Evolutionary conservation across 2,797 vertebrate genomes (phyloP), one percentile per base, ranked within the genome.

Genomic region (Chromis chromis): DNA sequence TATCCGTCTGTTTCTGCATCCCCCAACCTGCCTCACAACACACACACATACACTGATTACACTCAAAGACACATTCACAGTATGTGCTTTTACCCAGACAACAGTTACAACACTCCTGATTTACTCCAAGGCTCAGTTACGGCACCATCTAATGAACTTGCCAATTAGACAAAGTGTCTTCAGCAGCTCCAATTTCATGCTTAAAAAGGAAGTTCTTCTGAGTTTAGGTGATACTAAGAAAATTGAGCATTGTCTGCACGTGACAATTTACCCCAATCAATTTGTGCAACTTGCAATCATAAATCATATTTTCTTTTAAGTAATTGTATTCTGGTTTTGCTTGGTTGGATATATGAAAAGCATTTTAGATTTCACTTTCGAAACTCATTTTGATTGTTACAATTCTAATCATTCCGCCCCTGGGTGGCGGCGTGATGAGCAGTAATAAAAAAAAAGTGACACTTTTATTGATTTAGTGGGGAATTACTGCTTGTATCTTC

Each of bases 101-200:
- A 31, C 60, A 59, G 57, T 44, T 31, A 44, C 65, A 54, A 78
- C 44, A 22, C 50, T 75, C 59, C 42, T 75, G 24, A 70, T 68
- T 66, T 66, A 59, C n/a, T 62, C 28, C 25, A 21, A n/a, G 48
- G 22, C 63, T 40, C 74, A 40, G 24, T 76, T 76, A 53, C 66
- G 74, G 79, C 77, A 75, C 24, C 57, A 57, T 65, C 82, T 89
- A 86, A 88, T 89, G 54, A 86, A 82, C 75, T 78, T 76, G 28
- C 24, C 70, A 78, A 80, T 89, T 86, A 80, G 67, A 74, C 65
- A 61, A 62, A 84, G 79, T 78, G 70, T 52, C 63, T 53, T 66
- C 28, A 83, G 74, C 74, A 39, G 55, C 44, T 31, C 81, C 84
- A 63, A 81, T 75, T 79, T 50, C 24, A 62, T 75, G 21, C 52